Conservation (phyloP, 2,797 vertebrate species). For the Enteromius mattozi region DNA sequence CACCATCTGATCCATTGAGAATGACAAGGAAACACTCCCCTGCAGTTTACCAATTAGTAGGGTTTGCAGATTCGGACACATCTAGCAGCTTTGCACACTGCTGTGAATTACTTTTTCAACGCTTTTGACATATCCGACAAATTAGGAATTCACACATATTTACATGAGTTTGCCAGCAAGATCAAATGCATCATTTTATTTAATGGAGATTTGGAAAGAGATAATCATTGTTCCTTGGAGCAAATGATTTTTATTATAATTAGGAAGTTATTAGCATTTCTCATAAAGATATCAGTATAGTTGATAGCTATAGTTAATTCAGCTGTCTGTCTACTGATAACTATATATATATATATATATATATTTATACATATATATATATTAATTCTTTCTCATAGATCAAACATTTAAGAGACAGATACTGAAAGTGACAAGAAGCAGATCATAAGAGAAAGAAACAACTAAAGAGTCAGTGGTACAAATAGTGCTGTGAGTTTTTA, state of each 20-base stretch:
- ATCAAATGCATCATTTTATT: background rate
- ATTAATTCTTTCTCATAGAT: background rate
- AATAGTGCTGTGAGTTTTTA: background rate
- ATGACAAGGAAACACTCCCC: conserved; percentile 6
- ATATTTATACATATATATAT: too few relatives aligned
- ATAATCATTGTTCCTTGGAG: background rate
- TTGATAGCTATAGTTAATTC: background rate
- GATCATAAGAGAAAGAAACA: background rate
- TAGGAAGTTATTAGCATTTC: background rate
- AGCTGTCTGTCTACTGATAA: background rate
- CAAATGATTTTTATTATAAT: background rate
- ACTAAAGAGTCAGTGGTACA: background rate
- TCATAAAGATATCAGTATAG: background rate
- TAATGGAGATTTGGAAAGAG: background rate
- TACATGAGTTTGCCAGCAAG: background rate
- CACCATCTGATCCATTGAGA: conserved; percentile 6
- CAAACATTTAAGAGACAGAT: background rate
- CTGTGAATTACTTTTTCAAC: background rate
- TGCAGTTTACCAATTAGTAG: conserved; percentile 24
- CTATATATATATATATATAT: too few relatives aligned
- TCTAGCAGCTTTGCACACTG: background rate
- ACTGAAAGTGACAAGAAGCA: background rate
- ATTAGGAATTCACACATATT: background rate
- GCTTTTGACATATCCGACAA: background rate
- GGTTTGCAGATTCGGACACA: background rate